Evolutionary conservation across 2,113 vertebrate species (phyloP), one percentile per base, ranked within the genome.

Genomic region (Stictonetta naevosa): DNA sequence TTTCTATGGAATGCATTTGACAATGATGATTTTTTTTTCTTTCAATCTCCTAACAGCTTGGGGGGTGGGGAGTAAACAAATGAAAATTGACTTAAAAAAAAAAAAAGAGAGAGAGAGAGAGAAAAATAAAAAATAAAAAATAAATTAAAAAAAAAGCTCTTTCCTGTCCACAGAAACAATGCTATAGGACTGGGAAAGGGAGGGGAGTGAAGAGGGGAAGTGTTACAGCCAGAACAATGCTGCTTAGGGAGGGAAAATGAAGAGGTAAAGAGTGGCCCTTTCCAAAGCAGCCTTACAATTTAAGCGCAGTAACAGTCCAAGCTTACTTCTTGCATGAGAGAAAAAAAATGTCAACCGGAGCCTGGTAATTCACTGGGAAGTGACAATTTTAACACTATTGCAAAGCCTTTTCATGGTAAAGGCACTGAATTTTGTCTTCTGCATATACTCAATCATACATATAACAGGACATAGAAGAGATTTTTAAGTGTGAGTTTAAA

Each of bases 391-490:
- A 73, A 67, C 21, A 50, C 8, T 31, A 83, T 1, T 83, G 28
- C 88, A 92, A 91, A 71, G 16, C 6, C 26, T 62, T 33, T 29
- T 79, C 8, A 28, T 25, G 56, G 22, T 5, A 31, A 40, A 80
- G 6, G 2, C 20, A 25, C 8, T 38, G 38, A 69, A 73, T 86
- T 83, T 79, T 80, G 33, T 38, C 8, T 68, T 10, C 5, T 29
- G 20, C 0, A 0, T 42, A 12, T 79, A 79, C 71, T 79, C 52
- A 89, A 28, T 62, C 6, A 28, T 4, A 40, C 42, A 11, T 2
- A 2, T 13, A 89, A 84, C 4, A 74, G 33, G 33, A 86, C 75
- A 91, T n/a, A 63, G 40, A 80, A 81, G 11, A 77, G 83, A 83
- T 11, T 8, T 1, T 20, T 36, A 53, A 50, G 31, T 50, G 21